Evolutionary conservation across 1,140 invertebrate genomes (phyloP).

Genomic region (Drosophila tropicalis): DNA sequence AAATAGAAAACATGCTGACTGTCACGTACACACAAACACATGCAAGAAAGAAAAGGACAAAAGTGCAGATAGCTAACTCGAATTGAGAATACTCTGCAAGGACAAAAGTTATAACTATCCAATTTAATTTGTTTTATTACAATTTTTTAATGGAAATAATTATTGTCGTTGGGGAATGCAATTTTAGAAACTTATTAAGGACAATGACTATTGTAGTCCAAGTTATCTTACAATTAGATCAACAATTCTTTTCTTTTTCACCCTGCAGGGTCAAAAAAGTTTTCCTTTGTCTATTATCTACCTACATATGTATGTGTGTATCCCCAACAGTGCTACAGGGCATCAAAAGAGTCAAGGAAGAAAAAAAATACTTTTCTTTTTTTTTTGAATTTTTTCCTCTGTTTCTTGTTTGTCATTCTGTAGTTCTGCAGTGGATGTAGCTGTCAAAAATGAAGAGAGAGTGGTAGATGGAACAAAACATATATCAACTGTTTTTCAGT

Average conservation of each 20-base stretch:
- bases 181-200: too few relatives aligned
- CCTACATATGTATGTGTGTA: too few relatives aligned
- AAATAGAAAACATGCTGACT: constrained; percentile 41
- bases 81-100: constrained; percentile 11
- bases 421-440: constrained; percentile 59
- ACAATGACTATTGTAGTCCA: too few relatives aligned
- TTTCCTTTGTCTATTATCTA: background rate
- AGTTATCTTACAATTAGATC: too few relatives aligned
- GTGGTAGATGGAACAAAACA: constrained; percentile 24
- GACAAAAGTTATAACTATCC: too few relatives aligned
- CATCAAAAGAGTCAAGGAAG: background rate
- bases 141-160: too few relatives aligned
- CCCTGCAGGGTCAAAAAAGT: background rate
- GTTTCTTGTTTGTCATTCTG: constrained; percentile 46
- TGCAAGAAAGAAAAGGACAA: background rate
- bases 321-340: too few relatives aligned
- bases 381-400: background rate
- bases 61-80: background rate
- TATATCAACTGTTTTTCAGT: constrained; percentile 54
- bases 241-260: background rate
- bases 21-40: constrained; percentile 42
- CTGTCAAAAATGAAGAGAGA: constrained; percentile 53
- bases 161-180: too few relatives aligned
- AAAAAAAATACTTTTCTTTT: constrained; percentile 24
- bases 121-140: too few relatives aligned